These are phyloP conservation scores for Parasteatoda tepidariorum DNA, from an alignment of 1,140 invertebrate genomes.

Conservation along the genomic window DNA sequence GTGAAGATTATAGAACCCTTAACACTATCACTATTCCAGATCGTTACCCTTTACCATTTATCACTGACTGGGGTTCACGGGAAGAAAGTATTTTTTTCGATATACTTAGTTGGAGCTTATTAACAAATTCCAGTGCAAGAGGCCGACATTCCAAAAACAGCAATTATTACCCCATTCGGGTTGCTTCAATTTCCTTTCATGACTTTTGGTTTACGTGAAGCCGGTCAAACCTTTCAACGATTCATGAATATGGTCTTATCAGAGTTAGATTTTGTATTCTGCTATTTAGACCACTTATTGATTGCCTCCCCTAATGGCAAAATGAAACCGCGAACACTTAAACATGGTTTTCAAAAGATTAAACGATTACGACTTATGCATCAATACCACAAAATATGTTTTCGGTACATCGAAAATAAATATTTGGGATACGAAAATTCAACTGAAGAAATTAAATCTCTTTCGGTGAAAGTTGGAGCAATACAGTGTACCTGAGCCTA, in stretches of 20 bases:
- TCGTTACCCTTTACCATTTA: conserved; percentile 46
- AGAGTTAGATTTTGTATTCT: too few species aligned
- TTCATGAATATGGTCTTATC: conserved; percentile 56
- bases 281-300: too few species aligned
- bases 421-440: conserved; percentile 52
- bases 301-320: neutral
- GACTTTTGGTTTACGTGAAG: too few species aligned
- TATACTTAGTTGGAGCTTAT: conserved; percentile 53
- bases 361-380: too few species aligned
- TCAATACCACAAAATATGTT: neutral
- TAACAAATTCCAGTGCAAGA: conserved; percentile 55
- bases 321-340: conserved; percentile 59
- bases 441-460: conserved; percentile 49
- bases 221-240: too few species aligned
- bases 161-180: conserved; percentile 52
- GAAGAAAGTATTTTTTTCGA: conserved; percentile 42
- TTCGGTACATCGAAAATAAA: conserved; percentile 14
- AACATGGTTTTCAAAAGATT: too few species aligned
- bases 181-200: conserved; percentile 59
- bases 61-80: conserved; percentile 44
- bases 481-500: conserved; percentile 63
- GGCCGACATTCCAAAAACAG: conserved; percentile 52
- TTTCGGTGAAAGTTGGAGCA: conserved; percentile 30
- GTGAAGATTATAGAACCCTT: conserved; percentile 49
- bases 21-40: conserved; percentile 51